Evolutionary conservation across 2,797 vertebrate genomes (phyloP).

Genomic region (Prunella strophiata): DNA sequence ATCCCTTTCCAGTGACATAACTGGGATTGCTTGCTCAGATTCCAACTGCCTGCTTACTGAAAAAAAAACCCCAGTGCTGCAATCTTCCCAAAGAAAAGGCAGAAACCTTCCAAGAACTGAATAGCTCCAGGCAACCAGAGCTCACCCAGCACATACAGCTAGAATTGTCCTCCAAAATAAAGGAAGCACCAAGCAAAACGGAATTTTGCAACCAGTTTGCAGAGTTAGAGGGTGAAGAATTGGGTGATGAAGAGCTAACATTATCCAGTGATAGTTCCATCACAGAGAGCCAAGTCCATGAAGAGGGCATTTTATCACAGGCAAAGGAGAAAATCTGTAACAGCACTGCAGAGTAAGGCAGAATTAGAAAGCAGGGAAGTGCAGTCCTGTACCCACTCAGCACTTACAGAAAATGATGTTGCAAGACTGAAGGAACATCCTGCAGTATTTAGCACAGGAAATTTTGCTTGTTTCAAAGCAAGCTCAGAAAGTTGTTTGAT

Average conservation of each 20-base stretch:
- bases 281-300: not conserved
- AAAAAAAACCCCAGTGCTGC: not conserved
- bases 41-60: constrained; percentile 12
- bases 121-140: not conserved
- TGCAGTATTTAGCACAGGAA: not conserved
- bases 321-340: not conserved
- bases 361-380: not conserved
- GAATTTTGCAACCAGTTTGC: not conserved
- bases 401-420: not conserved
- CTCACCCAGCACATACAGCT: not conserved
- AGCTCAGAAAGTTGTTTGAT: constrained; percentile 69
- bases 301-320: not conserved
- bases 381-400: not conserved
- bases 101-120: not conserved
- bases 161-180: not conserved
- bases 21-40: constrained; percentile 27
- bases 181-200: not conserved
- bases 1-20: constrained; percentile 63
- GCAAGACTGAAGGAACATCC: not conserved
- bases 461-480: constrained; percentile 48
- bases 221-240: not conserved
- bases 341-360: not conserved
- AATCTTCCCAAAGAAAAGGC: not conserved
- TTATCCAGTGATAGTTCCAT: not conserved
- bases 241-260: not conserved